phyloP scores from a whole-genome alignment of 2,113 vertebrate genomes.

The Anoura caudifer region DNA sequence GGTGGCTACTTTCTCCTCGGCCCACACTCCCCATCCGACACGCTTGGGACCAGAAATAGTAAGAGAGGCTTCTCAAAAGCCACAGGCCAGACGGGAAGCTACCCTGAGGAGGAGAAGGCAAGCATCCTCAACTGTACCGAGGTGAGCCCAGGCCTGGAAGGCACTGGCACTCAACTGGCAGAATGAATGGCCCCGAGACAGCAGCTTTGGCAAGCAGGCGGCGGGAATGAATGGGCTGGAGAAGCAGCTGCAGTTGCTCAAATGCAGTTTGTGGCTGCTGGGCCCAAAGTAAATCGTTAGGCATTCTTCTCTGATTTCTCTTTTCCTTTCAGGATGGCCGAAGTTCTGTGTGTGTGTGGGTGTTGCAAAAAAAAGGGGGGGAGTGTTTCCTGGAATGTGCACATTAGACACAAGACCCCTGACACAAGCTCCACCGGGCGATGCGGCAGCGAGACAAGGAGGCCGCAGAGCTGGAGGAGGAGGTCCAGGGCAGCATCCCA shows the following conservation, averaged over 20 bases:
- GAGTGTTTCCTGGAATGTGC: background rate
- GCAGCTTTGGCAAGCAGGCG: background rate
- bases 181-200: background rate
- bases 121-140: background rate
- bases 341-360: background rate
- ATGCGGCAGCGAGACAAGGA: background rate
- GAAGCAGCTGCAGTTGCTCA: constrained; percentile 20
- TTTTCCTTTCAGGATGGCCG: background rate
- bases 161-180: constrained; percentile 39
- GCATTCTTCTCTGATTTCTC: constrained; percentile 47
- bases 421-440: background rate
- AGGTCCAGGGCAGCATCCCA: background rate
- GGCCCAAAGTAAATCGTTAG: constrained; percentile 6
- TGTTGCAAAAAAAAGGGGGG: background rate
- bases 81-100: background rate
- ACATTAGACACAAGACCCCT: background rate
- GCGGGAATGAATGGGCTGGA: background rate
- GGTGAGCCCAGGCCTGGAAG: constrained; percentile 40
- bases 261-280: background rate
- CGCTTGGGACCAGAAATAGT: background rate
- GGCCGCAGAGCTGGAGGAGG: background rate
- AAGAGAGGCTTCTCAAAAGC: background rate
- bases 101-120: background rate
- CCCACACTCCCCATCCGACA: background rate
- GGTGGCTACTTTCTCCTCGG: background rate